Evolutionary conservation across 2,888 invertebrate genomes (phyloP).

Genomic region (Drosophila lutescens): DNA sequence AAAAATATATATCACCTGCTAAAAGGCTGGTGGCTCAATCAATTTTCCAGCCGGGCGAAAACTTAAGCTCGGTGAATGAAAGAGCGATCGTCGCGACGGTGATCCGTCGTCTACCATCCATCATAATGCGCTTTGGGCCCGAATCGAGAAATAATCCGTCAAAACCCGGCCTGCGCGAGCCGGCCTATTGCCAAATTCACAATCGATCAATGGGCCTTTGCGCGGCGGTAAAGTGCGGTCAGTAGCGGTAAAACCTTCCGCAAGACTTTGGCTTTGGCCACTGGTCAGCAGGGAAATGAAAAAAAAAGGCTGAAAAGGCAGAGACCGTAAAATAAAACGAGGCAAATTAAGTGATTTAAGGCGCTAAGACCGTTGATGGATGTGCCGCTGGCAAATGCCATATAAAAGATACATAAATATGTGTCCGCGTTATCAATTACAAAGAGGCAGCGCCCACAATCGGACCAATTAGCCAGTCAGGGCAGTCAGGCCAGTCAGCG

Average conservation of each 20-base stretch:
- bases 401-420: constrained; percentile 4
- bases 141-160: constrained; percentile 82
- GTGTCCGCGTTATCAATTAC: constrained; percentile 67
- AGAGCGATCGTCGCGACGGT: constrained; percentile 59
- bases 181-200: constrained; percentile 73
- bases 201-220: constrained; percentile 68
- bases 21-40: constrained; percentile 68
- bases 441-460: constrained; percentile 65
- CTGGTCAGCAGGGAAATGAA: constrained; percentile 15
- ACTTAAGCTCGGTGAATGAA: constrained; percentile 60
- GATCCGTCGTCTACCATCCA: constrained; percentile 79
- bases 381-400: constrained; percentile 60
- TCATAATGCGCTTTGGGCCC: constrained; percentile 79
- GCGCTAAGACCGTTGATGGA: constrained; percentile 72
- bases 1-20: constrained; percentile 46
- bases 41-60: constrained; percentile 68
- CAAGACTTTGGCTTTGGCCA: constrained; percentile 18
- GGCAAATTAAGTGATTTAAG: constrained; percentile 68
- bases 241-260: constrained; percentile 31
- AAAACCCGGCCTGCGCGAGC: constrained; percentile 47
- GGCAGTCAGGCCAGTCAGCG: constrained; percentile 59
- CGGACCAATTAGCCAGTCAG: constrained; percentile 66
- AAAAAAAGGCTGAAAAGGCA: not conserved
- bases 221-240: constrained; percentile 47
- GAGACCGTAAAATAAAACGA: constrained; percentile 13